Base-by-base conservation (phyloP, 2,797 vertebrate species). In the Oreochromis grahami region DNA sequence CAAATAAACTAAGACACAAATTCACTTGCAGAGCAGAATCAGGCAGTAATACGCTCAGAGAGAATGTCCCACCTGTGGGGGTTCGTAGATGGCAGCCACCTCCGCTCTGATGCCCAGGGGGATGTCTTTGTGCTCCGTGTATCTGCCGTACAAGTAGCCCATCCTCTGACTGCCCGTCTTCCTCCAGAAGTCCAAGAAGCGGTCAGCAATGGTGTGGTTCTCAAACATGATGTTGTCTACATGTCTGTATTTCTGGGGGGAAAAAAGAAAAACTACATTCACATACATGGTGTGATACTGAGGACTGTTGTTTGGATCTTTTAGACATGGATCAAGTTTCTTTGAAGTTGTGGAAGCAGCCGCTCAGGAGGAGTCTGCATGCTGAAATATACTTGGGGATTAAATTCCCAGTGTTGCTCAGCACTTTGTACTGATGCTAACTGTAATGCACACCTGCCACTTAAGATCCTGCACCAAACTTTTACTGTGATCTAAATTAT, bases 181-280 rank as follows among this genome's bases (percentile, higher is more conserved):
- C 92, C 98, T 96, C 99, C 99, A 99, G 94, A 98, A 99, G 96
- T 99, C 98, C 76, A 99, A 96, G 95, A 99, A 99, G 88, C 98
- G 98, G 94, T 99, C 98, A 1, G 99, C 99, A 19, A 98, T 99
- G 8, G 98, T 99, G 96, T 99, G 98, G 91, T 99, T 99, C 96
- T 99, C 99, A 94, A 99, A 99, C 99, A 99, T 99, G 93, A 99
- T 99, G 92, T 99, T 99, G 96, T 99, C 98, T 94, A 99, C 98
- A 9, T 99, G 98, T 92, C 99, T 97, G 96, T 99, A 99, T 97
- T 98, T 99, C 98, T 99, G 94, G 41, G 34, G 60, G n/a, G 56
- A 65, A 13, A 0, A 0, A 70, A 78, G 13, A 8, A 65, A 26
- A 82, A 9, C 15, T 56, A 3, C 2, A 26, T 4, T 51, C 3